A percentile compares a stretch with the other conserved stretches of the same genome.
These are phyloP conservation scores for Yponomeuta cagnagella DNA, from an alignment of 2,888 invertebrate species.

Conservation along the genomic window DNA sequence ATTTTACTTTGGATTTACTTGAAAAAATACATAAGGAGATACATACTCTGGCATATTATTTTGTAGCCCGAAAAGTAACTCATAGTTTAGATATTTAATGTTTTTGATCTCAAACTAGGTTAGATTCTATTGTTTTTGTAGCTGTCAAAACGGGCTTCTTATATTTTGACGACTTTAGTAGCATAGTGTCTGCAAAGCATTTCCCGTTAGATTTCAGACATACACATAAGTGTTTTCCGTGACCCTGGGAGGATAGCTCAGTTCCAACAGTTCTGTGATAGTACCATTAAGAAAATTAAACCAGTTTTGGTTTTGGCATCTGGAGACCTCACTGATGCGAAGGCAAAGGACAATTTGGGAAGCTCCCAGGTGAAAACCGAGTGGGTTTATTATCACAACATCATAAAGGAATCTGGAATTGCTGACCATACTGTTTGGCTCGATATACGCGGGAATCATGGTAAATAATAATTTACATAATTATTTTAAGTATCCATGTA, in stretches of 20 bases:
- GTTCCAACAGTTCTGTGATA: constrained; percentile 86
- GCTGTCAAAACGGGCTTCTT: too few relatives aligned
- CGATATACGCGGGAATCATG: constrained; percentile 95
- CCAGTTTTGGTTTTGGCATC: constrained; percentile 88
- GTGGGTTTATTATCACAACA: constrained; percentile 86
- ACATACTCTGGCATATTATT: too few relatives aligned
- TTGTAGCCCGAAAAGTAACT: too few relatives aligned
- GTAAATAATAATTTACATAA: constrained; percentile 55
- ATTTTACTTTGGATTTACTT: too few relatives aligned
- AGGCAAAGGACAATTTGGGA: constrained; percentile 84
- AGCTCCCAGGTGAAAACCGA: constrained; percentile 88
- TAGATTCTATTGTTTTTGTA: too few relatives aligned
- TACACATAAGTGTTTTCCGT: constrained; percentile 90
- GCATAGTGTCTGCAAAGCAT: background rate
- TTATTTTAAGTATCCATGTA: background rate
- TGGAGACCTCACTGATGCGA: constrained; percentile 93
- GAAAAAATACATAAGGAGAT: too few relatives aligned
- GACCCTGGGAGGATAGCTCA: constrained; percentile 84
- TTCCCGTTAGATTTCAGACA: constrained; percentile 85
- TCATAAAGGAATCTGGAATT: constrained; percentile 80
- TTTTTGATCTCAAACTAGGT: too few relatives aligned
- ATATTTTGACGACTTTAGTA: too few relatives aligned
- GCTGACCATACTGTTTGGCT: constrained; percentile 85
- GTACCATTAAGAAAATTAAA: constrained; percentile 81
- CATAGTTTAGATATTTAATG: too few relatives aligned